Conservation (phyloP, 2,888 invertebrate species). For the Celastrina argiolus region DNA sequence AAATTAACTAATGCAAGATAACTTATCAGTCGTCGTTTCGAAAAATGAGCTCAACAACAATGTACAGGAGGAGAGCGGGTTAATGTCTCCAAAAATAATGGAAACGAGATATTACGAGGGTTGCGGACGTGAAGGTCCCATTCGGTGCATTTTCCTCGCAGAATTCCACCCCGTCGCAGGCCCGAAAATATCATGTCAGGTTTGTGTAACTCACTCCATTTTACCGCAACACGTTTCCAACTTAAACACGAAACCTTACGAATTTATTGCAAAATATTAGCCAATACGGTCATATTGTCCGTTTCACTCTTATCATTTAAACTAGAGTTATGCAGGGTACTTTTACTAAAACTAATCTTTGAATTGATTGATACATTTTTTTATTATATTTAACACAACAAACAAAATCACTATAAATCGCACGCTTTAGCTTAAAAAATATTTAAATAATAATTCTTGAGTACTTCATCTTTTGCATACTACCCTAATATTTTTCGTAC, state of each 20-base stretch:
- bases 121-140: constrained; percentile 84
- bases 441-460: too few species aligned
- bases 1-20: constrained; percentile 31
- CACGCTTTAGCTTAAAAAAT: too few species aligned
- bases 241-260: not conserved
- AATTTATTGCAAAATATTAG: not conserved
- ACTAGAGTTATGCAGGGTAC: not conserved
- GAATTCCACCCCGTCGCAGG: constrained; percentile 87
- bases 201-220: constrained; percentile 44
- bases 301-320: not conserved
- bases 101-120: constrained; percentile 78
- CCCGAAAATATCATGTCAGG: constrained; percentile 91
- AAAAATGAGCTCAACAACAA: constrained; percentile 40
- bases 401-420: too few species aligned
- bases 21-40: constrained; percentile 26
- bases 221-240: not conserved
- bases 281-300: not conserved
- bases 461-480: too few species aligned
- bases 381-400: not conserved
- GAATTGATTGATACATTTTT: not conserved
- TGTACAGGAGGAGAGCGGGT: constrained; percentile 40
- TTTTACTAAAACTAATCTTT: not conserved
- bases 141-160: constrained; percentile 89
- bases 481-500: too few species aligned
- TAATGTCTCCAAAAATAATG: constrained; percentile 56